Evolutionary conservation across 2,113 vertebrate genomes (phyloP).

Genomic region (Ranitomeya variabilis): DNA sequence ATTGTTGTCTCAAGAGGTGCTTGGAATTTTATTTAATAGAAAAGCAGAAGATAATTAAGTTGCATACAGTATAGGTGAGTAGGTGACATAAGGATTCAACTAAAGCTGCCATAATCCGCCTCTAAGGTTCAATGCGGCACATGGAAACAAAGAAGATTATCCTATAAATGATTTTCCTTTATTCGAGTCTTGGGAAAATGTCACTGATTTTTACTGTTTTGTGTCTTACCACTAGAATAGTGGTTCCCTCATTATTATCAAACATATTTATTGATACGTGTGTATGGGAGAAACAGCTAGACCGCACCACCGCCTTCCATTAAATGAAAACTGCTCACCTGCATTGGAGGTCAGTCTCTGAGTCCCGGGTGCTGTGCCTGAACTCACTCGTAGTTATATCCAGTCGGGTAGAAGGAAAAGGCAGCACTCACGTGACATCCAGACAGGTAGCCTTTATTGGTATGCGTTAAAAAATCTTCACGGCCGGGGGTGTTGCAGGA

Average conservation of each 20-base stretch:
- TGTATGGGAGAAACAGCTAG: too few species aligned
- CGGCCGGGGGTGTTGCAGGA: too few species aligned
- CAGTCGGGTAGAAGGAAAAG: too few species aligned
- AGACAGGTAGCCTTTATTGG: too few species aligned
- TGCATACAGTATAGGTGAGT: background rate
- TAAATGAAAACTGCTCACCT: too few species aligned
- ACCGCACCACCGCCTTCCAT: too few species aligned
- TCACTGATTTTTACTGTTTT: background rate
- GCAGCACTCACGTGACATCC: too few species aligned
- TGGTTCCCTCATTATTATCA: background rate
- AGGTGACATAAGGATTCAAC: slow-evolving; percentile 1
- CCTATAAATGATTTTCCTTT: background rate
- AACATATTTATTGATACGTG: too few species aligned
- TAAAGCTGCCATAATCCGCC: background rate
- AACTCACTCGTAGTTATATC: too few species aligned
- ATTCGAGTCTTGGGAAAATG: background rate
- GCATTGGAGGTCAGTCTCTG: too few species aligned
- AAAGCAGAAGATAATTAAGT: slow-evolving; percentile 7
- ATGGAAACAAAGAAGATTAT: background rate
- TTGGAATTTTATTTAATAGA: background rate
- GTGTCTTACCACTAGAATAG: background rate
- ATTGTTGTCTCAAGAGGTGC: slow-evolving; percentile 5
- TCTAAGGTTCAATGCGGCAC: background rate
- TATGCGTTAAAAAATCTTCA: too few species aligned
- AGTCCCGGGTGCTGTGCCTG: too few species aligned